Conservation (phyloP, 2,797 vertebrate genomes). For the Syndactyla subalaris region DNA sequence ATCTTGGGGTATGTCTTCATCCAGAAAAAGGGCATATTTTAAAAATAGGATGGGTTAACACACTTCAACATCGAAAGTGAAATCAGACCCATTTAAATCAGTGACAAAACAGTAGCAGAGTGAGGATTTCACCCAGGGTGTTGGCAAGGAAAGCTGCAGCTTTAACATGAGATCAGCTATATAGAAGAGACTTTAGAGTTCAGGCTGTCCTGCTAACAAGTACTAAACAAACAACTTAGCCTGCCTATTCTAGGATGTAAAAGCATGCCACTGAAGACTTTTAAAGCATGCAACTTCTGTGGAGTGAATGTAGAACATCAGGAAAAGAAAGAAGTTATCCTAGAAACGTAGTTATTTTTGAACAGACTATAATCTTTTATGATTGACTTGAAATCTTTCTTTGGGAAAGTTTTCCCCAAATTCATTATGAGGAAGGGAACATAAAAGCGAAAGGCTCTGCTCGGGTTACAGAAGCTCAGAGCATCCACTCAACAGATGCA, state of each 20-base stretch:
- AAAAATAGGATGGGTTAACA: slow-evolving; percentile 13
- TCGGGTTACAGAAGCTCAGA: not conserved
- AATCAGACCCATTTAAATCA: not conserved
- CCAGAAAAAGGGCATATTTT: slow-evolving; percentile 24
- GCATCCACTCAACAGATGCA: not conserved
- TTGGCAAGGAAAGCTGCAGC: not conserved
- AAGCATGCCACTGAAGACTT: not conserved
- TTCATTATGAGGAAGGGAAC: not conserved
- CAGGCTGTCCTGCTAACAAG: not conserved
- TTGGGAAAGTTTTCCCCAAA: not conserved
- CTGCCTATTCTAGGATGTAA: not conserved
- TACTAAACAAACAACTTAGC: not conserved
- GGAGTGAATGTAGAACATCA: not conserved
- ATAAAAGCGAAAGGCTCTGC: not conserved
- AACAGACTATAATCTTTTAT: not conserved
- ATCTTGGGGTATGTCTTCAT: not conserved
- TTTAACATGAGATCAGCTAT: not conserved
- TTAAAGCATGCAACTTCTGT: not conserved
- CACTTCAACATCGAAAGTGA: not conserved
- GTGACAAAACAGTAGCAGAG: not conserved
- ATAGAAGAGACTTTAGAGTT: not conserved
- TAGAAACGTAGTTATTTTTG: not conserved
- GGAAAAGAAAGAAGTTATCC: not conserved
- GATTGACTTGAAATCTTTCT: not conserved
- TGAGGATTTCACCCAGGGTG: not conserved